Base-by-base conservation (phyloP, 2,797 vertebrate genomes). In the Platyrinchus mystaceus region DNA sequence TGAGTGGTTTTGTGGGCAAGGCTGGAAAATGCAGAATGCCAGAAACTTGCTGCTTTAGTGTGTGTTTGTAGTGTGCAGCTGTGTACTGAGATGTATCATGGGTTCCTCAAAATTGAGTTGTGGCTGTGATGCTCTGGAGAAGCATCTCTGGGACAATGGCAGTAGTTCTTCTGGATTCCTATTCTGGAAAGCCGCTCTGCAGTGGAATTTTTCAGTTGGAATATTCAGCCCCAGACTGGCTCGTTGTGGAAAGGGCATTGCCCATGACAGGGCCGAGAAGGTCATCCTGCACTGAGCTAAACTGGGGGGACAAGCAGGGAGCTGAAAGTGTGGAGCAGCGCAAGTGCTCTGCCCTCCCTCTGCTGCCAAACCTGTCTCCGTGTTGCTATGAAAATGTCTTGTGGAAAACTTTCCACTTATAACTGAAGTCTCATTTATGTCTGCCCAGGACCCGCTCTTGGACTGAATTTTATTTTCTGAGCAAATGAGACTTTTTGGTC, bases 371-470 rank as follows among this genome's bases (percentile, higher is more conserved):
- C 44, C 4, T 1, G 37, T 53, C 83, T 69, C 62, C 0, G 0
- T 36, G 34, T 81, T 80, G 62, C 82, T 86, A 10, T 62, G 76
- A 90, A 92, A 87, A 76, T 24, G 43, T 78, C 80, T 90, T 26
- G 49, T 74, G 84, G 89, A 93, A 95, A 95, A 84, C 75, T 87
- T 94, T 90, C 83, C 26, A 5, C 76, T 88, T 86, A 15, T 16
- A 93, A 91, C 91, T 73, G 46, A 89, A 87, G 79, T 84, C 56
- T 91, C 76, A 53, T 81, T 84, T 71, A 83, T 59, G 69, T 80
- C 89, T 78, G 74, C 39, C n/a, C 53, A 73, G 83, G 63, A 76
- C 73, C 52, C 62, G 47, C 49, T 80, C 27, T 95, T 89, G 87
- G 79, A 49, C 82, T 41, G 59, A 88, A 18, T 59, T 87, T 93